phyloP scores from a whole-genome alignment of 2,797 vertebrate species.

The Serranus cabrilla region DNA sequence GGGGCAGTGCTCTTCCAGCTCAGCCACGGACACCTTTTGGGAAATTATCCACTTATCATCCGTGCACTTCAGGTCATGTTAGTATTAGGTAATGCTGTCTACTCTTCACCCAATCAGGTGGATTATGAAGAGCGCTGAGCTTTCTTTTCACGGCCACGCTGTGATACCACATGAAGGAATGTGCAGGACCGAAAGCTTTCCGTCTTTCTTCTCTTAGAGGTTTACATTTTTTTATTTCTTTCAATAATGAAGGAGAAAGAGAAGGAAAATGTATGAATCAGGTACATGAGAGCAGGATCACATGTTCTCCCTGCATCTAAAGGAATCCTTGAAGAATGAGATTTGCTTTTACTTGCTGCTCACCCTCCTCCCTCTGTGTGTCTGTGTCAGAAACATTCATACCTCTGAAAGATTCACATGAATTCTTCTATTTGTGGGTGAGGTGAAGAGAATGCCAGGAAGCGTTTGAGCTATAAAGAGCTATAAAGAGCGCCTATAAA shows the following conservation, averaged over 20 bases:
- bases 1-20: slow-evolving; percentile 1
- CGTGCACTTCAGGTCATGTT: slow-evolving; percentile 48
- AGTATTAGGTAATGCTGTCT: slow-evolving; percentile 63
- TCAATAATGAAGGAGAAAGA: neutral
- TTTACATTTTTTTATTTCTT: neutral
- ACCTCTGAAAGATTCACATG: slow-evolving; percentile 1
- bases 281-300: slow-evolving; percentile 8
- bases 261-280: neutral
- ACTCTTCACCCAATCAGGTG: slow-evolving; percentile 45
- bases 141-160: slow-evolving; percentile 43
- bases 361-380: slow-evolving; percentile 1
- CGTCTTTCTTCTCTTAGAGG: neutral
- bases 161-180: slow-evolving; percentile 21
- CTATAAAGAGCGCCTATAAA: neutral
- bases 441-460: neutral
- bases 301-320: slow-evolving; percentile 5
- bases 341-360: slow-evolving; percentile 20
- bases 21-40: slow-evolving; percentile 22
- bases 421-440: slow-evolving; percentile 4
- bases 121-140: slow-evolving; percentile 50
- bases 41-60: slow-evolving; percentile 48
- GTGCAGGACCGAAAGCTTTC: neutral
- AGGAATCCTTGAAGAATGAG: slow-evolving; percentile 20
- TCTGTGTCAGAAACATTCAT: slow-evolving; percentile 7
- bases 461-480: neutral